Percentiles rank a stretch among this genome's conserved stretches.
Evolutionary conservation across 2,113 vertebrate genomes (phyloP).

Genomic region (Dipodomys ordii): DNA sequence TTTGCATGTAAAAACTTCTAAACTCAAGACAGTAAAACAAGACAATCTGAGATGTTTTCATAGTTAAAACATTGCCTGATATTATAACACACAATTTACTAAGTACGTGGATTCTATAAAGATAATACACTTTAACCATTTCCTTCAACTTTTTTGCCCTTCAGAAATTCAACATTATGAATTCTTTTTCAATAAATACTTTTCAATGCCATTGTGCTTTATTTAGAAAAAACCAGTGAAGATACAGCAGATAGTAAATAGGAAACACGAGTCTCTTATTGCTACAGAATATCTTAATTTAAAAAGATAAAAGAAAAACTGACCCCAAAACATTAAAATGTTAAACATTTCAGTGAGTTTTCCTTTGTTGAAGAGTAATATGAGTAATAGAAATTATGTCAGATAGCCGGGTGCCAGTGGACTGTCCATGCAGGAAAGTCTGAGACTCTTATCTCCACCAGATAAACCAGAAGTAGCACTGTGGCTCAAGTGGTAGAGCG

Average conservation of each 20-base stretch:
- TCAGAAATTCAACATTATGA: conserved; percentile 50
- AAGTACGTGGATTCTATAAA: conserved; percentile 12
- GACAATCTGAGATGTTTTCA: conserved; percentile 40
- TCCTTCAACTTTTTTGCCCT: conserved; percentile 66
- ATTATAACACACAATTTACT: conserved; percentile 46
- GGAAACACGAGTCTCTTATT: conserved; percentile 61
- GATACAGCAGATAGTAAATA: conserved; percentile 9
- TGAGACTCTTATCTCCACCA: too few relatives aligned
- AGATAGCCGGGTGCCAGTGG: neutral
- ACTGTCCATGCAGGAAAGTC: too few relatives aligned
- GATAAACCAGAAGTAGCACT: too few relatives aligned
- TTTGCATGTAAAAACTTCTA: conserved; percentile 29
- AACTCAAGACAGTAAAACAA: conserved; percentile 57
- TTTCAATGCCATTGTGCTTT: conserved; percentile 70
- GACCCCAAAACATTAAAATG: conserved; percentile 28
- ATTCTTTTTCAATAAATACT: conserved; percentile 59
- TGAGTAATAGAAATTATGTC: neutral
- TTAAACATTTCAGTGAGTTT: conserved; percentile 46
- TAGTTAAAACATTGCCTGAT: conserved; percentile 32
- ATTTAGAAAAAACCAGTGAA: conserved; percentile 57
- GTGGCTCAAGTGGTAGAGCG: too few relatives aligned
- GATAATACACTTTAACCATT: neutral
- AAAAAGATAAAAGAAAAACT: neutral
- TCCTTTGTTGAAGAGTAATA: conserved; percentile 49
- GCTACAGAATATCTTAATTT: conserved; percentile 54